Evolutionary conservation across 1,140 invertebrate genomes (phyloP), one percentile per base, ranked within the genome.

Genomic region (Bicyclus anynana): DNA sequence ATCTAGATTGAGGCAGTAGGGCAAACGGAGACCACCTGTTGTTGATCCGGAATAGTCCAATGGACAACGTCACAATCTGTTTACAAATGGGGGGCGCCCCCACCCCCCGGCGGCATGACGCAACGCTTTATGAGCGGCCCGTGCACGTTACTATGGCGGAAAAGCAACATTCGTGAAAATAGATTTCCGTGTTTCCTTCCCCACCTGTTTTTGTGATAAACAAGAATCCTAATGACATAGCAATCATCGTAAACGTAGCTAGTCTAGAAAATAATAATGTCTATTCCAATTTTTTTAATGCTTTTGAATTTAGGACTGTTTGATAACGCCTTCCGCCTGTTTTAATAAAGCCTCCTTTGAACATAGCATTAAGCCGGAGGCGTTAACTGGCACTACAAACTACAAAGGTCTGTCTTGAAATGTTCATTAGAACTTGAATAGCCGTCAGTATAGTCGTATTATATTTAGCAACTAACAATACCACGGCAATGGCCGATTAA

Each of bases 21-120:
- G 27, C 17, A 10, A 26, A 62, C 50, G 47, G 61, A 59, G 65
- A 76, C 81, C 84, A 84, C 80, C 81, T 84, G 84, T 84, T 86
- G 80, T 71, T 66, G 71, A 77, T 83, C 81, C 72, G 69, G 69
- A 74, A 69, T 77, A 77, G 77, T 72, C 74, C 70, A 66, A 63
- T 68, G 71, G 75, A 71, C 72, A 77, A 59, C 75, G 77, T 79
- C 81, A 79, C 76, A 71, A 80, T 80, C 77, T 87, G 84, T 87
- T 84, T 87, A 87, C 84, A 79, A 82, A 80, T 74, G 72, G 74
- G 67, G 69, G 73, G 65, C 64, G 61, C 68, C 77, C 66, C 67
- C 74, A 76, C 5, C 40, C 74, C 80, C 63, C 58, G 48, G 55
- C 66, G 67, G 64, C 72, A 69, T 85, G 84, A 87, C 84, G 84